These are phyloP conservation scores for Epistrophella euchroma DNA, from an alignment of 2,888 invertebrate genomes.

Conservation along the genomic window DNA sequence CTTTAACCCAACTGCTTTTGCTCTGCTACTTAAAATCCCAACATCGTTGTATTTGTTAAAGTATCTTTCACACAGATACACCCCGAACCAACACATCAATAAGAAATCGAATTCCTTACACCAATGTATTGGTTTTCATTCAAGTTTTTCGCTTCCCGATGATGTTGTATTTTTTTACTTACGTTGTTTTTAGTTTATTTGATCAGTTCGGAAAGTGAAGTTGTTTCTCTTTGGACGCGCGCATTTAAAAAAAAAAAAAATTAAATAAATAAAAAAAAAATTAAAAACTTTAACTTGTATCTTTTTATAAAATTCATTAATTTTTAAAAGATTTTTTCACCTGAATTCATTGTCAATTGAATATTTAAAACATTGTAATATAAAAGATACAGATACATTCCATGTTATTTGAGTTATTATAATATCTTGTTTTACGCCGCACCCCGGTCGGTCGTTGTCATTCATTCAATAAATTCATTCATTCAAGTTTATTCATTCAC, in stretches of 20 bases:
- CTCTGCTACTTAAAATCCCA: conserved; percentile 57
- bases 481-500: conserved; percentile 64
- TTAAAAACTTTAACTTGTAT: conserved; percentile 30
- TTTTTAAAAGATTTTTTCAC: conserved; percentile 7
- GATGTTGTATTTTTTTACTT: conserved; percentile 75
- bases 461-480: conserved; percentile 53
- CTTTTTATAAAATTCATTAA: conserved; percentile 18
- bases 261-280: conserved; percentile 11
- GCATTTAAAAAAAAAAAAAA: conserved; percentile 43
- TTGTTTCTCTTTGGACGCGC: conserved; percentile 77
- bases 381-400: conserved; percentile 60
- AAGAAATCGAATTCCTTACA: conserved; percentile 64
- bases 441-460: conserved; percentile 35
- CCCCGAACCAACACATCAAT: conserved; percentile 45
- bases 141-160: conserved; percentile 78
- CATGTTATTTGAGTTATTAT: conserved; percentile 30
- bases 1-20: conserved; percentile 76
- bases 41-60: conserved; percentile 65
- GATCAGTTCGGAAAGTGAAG: conserved; percentile 84
- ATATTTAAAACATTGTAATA: not conserved
- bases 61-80: conserved; percentile 58
- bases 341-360: conserved; percentile 22
- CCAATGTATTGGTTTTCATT: conserved; percentile 79
- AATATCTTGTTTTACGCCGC: conserved; percentile 7
- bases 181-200: conserved; percentile 80